Percentiles rank a stretch among this genome's conserved stretches.
phyloP scores from a whole-genome alignment of 2,797 vertebrate genomes.

The Meriones psammophilus region DNA sequence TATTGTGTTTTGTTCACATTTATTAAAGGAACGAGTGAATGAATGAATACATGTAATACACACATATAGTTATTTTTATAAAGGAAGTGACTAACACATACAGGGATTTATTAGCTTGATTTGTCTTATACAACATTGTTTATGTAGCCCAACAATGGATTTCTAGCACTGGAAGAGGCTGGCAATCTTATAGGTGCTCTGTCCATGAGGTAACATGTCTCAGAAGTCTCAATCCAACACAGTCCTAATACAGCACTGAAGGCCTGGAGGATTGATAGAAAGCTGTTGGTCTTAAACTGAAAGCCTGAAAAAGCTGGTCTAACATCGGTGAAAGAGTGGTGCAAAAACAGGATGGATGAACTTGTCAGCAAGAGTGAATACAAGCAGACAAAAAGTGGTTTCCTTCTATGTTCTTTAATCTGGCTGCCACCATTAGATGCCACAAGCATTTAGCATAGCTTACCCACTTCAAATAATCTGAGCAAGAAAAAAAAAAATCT shows the following conservation, averaged over 20 bases:
- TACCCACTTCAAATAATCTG: neutral
- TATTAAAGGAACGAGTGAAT: neutral
- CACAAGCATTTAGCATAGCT: neutral
- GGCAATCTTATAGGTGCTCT: neutral
- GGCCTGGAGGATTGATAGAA: neutral
- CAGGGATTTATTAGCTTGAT: neutral
- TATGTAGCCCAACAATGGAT: neutral
- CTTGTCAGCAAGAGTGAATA: neutral
- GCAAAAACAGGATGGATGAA: neutral
- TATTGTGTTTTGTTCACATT: neutral
- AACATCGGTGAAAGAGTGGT: neutral
- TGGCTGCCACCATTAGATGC: neutral
- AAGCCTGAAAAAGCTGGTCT: neutral
- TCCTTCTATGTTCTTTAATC: neutral
- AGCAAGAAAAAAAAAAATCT: neutral
- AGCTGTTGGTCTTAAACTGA: neutral
- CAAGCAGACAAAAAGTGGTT: neutral
- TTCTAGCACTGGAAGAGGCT: neutral
- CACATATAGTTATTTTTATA: neutral
- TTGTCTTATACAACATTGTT: neutral
- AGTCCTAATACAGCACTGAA: neutral
- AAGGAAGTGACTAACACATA: neutral
- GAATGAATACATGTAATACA: neutral
- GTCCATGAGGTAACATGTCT: neutral
- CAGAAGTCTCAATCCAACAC: neutral